Evolutionary conservation across 2,888 invertebrate genomes (phyloP).

Genomic region (Cheilosia scutellata): DNA sequence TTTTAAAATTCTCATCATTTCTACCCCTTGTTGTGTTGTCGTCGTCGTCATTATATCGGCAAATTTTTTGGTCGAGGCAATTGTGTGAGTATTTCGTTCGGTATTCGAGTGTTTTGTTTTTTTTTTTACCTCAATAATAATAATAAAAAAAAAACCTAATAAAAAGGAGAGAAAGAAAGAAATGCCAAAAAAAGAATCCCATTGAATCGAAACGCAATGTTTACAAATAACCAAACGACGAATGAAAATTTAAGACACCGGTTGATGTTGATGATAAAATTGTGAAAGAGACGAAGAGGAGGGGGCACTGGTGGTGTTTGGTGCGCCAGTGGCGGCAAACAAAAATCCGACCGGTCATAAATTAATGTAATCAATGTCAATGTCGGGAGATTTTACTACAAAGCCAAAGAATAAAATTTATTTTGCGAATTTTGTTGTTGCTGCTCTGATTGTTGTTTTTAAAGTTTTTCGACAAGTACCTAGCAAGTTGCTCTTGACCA

Average conservation of each 20-base stretch:
- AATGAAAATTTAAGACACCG: constrained; percentile 64
- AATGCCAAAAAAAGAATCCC: constrained; percentile 39
- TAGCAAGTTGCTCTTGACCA: not conserved
- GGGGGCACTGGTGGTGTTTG: constrained; percentile 19
- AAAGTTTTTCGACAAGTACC: not conserved
- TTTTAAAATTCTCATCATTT: not conserved
- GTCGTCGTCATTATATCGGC: constrained; percentile 2
- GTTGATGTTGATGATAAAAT: constrained; percentile 64
- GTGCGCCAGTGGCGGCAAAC: constrained; percentile 43
- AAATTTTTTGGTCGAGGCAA: constrained; percentile 42
- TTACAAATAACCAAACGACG: constrained; percentile 68
- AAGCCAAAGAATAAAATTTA: constrained; percentile 59
- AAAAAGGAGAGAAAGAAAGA: constrained; percentile 25
- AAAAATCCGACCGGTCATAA: constrained; percentile 65
- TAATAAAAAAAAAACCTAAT: constrained; percentile 41
- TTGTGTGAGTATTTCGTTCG: constrained; percentile 17
- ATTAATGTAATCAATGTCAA: constrained; percentile 73
- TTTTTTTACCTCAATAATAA: constrained; percentile 30
- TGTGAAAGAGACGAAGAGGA: not conserved
- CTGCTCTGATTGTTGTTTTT: constrained; percentile 17
- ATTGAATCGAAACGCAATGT: constrained; percentile 53
- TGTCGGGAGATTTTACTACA: constrained; percentile 58
- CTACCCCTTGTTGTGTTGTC: not conserved
- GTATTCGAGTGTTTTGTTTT: constrained; percentile 24
- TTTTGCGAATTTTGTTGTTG: constrained; percentile 20